phyloP scores from a whole-genome alignment of 1,140 invertebrate species.

The Rhagoletis pomonella region DNA sequence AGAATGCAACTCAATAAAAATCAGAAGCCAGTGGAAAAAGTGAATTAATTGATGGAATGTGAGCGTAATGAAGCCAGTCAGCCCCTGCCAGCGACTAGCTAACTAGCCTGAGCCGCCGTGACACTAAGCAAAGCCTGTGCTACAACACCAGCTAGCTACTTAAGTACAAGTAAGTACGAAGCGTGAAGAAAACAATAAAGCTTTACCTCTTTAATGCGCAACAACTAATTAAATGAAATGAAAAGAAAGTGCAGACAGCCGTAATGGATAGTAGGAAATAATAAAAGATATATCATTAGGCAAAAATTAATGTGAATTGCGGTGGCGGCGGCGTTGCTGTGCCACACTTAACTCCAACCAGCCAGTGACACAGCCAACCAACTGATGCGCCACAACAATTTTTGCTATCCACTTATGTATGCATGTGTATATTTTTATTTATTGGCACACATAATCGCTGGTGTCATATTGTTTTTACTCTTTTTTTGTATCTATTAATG shows the following conservation, averaged over 20 bases:
- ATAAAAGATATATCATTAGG: neutral
- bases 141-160: neutral
- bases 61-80: neutral
- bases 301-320: neutral
- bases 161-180: neutral
- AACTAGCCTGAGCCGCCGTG: neutral
- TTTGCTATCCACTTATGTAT: neutral
- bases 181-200: neutral
- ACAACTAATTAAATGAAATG: neutral
- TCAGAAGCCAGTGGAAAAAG: neutral
- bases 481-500: neutral
- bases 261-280: neutral
- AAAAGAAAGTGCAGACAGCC: slow-evolving; percentile 9
- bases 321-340: neutral
- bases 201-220: neutral
- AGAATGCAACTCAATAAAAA: slow-evolving; percentile 6
- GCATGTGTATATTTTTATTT: neutral
- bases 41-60: neutral
- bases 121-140: neutral
- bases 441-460: neutral
- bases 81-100: too few species aligned
- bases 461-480: neutral
- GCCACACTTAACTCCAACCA: neutral
- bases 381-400: neutral
- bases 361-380: neutral